Percentiles rank a stretch among this genome's conserved stretches.
Evolutionary conservation across 1,140 invertebrate species (phyloP).

Genomic region (Orchesella cincta): DNA sequence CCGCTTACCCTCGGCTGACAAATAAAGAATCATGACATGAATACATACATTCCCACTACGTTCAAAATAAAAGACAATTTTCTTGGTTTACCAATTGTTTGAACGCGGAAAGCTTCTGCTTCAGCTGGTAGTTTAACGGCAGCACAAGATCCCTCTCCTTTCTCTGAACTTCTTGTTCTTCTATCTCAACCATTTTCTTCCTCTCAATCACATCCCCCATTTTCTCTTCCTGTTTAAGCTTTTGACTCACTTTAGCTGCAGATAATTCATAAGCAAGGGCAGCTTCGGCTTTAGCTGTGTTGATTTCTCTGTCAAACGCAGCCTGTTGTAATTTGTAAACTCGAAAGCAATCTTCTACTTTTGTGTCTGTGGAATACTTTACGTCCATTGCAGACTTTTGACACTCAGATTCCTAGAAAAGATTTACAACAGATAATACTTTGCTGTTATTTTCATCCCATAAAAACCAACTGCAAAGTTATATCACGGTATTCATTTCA

Average conservation of each 20-base stretch:
- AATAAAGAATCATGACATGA: slow-evolving; percentile 36
- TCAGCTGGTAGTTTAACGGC: slow-evolving; percentile 90
- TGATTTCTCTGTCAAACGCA: slow-evolving; percentile 94
- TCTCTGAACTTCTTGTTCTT: slow-evolving; percentile 88
- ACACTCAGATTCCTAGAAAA: slow-evolving; percentile 86
- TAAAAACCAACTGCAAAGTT: no score
- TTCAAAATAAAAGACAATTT: slow-evolving; percentile 5
- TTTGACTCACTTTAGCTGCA: slow-evolving; percentile 88
- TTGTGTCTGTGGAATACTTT: slow-evolving; percentile 93
- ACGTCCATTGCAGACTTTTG: slow-evolving; percentile 95
- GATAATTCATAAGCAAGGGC: slow-evolving; percentile 94
- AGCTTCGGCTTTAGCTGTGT: slow-evolving; percentile 95
- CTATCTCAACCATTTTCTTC: slow-evolving; percentile 90
- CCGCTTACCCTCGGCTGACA: slow-evolving; percentile 55
- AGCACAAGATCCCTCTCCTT: slow-evolving; percentile 91
- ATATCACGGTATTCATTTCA: background rate
- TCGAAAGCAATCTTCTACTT: slow-evolving; percentile 91
- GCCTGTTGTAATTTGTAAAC: slow-evolving; percentile 93
- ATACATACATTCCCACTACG: background rate
- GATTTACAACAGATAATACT: slow-evolving; percentile 31
- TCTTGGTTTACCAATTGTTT: slow-evolving; percentile 72
- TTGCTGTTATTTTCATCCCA: background rate
- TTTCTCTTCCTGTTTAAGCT: slow-evolving; percentile 80
- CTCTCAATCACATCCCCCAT: slow-evolving; percentile 93
- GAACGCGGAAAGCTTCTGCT: slow-evolving; percentile 87